Base-by-base conservation (phyloP, 2,113 vertebrate species). In the Oncorhynchus nerka region DNA sequence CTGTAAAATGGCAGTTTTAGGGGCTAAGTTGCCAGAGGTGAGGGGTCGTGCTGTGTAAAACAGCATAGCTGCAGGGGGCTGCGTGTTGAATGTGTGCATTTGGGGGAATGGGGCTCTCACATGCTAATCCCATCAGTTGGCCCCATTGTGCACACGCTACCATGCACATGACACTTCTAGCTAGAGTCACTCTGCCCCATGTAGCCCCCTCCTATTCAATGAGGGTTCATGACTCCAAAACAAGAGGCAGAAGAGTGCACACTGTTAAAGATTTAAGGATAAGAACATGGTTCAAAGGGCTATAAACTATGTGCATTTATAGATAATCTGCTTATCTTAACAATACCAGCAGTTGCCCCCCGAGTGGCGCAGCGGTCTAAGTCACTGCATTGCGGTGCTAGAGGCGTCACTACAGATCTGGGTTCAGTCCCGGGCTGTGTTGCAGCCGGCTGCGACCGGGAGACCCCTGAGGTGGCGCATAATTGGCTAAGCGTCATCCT, bases 41-140 rank as follows among this genome's bases (percentile, higher is more conserved):
- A 62, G 59, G 13, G 13, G 12, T 51, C 12, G 2, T 51, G 59
- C n/a, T 22, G n/a, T 62, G n/a, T 62, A 62, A 62, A n/a, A 62
- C 59, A 24, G n/a, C 59, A 22, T 13, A 62, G 59, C n/a, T n/a
- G 59, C 59, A 22, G 59, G 59, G n/a, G 59, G 59, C 19, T 62
- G n/a, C 5, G 0, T 24, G 59, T 62, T 62, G 59, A 62, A 62
- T 62, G 59, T 62, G 59, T 9, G 55, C 20, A 20, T 57, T 57
- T 57, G 55, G 55, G 20, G 55, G 19, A 62, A 22, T n/a, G n/a
- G 59, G 59, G 59, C n/a, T 62, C 59, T 62, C 59, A 62, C 59
- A 62, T 62, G n/a, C n/a, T 62, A 62, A 62, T 62, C 59, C n/a
- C 59, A 62, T 62, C 59, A n/a, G 59, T 62, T 62, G 59, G 5